These are phyloP conservation scores for Enteromius afrohamiltoni DNA, from an alignment of 2,797 vertebrate species.

Conservation along the genomic window DNA sequence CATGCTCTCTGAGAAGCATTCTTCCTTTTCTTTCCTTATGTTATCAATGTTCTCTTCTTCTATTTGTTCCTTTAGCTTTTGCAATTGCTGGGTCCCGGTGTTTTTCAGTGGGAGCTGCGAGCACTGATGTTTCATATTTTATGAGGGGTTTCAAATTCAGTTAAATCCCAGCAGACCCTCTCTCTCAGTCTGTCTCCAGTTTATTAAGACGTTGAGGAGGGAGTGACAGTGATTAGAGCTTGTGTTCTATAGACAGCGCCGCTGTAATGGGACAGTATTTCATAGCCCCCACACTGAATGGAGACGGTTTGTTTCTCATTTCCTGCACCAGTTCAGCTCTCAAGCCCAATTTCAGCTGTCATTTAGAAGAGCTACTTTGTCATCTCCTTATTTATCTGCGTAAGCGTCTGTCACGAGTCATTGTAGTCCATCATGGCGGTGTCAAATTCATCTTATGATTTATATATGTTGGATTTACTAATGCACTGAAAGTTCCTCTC, in stretches of 20 bases:
- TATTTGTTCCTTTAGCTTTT: conserved; percentile 45
- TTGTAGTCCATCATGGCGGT: neutral
- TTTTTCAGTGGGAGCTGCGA: conserved; percentile 14
- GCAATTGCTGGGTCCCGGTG: conserved; percentile 1
- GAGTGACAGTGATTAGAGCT: conserved; percentile 46
- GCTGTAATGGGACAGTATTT: conserved; percentile 39
- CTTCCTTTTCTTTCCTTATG: conserved; percentile 42
- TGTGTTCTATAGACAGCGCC: conserved; percentile 40
- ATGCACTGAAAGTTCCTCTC: conserved; percentile 34
- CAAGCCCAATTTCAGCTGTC: conserved; percentile 38
- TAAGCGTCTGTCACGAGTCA: conserved; percentile 19
- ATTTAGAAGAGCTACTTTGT: conserved; percentile 36
- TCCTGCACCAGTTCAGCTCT: conserved; percentile 39
- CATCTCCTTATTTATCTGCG: conserved; percentile 36
- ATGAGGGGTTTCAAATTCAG: conserved; percentile 33
- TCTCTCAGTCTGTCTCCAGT: conserved; percentile 21
- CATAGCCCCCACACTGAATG: conserved; percentile 30
- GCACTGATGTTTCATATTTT: conserved; percentile 32
- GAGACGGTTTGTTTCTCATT: conserved; percentile 46
- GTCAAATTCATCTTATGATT: conserved; percentile 32
- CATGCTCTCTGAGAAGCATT: conserved; percentile 50
- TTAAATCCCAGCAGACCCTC: conserved; percentile 33
- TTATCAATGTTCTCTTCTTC: conserved; percentile 49
- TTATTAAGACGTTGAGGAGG: conserved; percentile 44
- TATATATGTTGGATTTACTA: conserved; percentile 18